Conservation (phyloP, 2,113 vertebrate genomes). For the Gambusia affinis region DNA sequence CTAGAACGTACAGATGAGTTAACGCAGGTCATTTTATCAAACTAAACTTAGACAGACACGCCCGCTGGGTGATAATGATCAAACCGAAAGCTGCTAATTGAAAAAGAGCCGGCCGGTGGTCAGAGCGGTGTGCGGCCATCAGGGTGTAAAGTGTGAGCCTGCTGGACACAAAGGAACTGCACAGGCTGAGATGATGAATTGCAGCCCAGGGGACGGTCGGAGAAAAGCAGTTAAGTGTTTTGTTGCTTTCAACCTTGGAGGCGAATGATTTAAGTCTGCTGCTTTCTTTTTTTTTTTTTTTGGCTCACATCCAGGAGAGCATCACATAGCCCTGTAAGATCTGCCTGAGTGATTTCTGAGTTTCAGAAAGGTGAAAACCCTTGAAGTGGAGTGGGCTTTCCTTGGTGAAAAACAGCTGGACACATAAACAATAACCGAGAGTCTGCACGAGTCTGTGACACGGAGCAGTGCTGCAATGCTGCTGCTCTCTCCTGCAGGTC, state of each 20-base stretch:
- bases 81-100: slow-evolving; percentile 62
- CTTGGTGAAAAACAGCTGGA: slow-evolving; percentile 20
- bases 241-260: slow-evolving; percentile 32
- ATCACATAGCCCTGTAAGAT: background rate
- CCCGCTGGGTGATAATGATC: slow-evolving; percentile 44
- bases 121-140: slow-evolving; percentile 5
- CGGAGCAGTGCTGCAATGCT: background rate
- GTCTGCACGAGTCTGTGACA: background rate
- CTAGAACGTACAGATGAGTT: background rate
- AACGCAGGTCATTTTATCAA: slow-evolving; percentile 22
- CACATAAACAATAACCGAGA: slow-evolving; percentile 4
- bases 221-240: slow-evolving; percentile 12
- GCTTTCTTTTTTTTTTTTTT: background rate
- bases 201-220: background rate
- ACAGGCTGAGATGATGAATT: slow-evolving; percentile 20
- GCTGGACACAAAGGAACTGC: slow-evolving; percentile 14
- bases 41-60: slow-evolving; percentile 13
- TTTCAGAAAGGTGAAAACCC: slow-evolving; percentile 11
- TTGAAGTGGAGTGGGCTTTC: background rate
- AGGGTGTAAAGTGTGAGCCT: slow-evolving; percentile 13
- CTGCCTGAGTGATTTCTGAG: slow-evolving; percentile 7
- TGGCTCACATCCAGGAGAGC: background rate
- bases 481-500: background rate
- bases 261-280: slow-evolving; percentile 38
- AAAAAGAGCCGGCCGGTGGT: slow-evolving; percentile 52